phyloP scores from a whole-genome alignment of 2,888 invertebrate genomes.

The Scaptomyza reducta region DNA sequence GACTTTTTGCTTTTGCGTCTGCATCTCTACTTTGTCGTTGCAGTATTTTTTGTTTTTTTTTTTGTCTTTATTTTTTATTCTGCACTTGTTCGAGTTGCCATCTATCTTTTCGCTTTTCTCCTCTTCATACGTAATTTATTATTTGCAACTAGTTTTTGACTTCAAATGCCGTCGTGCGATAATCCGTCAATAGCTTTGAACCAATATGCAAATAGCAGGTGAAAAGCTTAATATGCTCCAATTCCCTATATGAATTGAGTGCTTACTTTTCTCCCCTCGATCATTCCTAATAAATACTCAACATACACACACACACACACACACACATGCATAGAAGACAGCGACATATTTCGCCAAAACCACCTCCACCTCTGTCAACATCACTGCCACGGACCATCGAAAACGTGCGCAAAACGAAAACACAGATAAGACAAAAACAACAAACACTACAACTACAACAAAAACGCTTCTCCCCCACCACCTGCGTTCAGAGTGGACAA shows the following conservation, averaged over 20 bases:
- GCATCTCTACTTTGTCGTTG: slow-evolving; percentile 8
- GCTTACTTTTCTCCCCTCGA: not conserved
- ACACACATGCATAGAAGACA: slow-evolving; percentile 2
- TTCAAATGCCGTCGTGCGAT: not conserved
- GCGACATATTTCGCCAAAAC: slow-evolving; percentile 54
- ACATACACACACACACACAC: slow-evolving; percentile 2
- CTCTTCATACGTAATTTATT: not conserved
- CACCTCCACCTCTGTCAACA: slow-evolving; percentile 10
- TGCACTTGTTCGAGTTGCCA: slow-evolving; percentile 63
- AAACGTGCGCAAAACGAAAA: slow-evolving; percentile 76
- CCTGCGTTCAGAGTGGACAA: slow-evolving; percentile 47
- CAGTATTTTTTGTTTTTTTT: not conserved
- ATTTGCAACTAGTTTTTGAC: not conserved
- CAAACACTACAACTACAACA: slow-evolving; percentile 19
- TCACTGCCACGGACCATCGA: slow-evolving; percentile 47
- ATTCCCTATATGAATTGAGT: slow-evolving; percentile 31
- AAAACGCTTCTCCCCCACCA: slow-evolving; percentile 14
- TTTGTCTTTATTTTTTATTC: slow-evolving; percentile 14
- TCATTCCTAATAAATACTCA: no score
- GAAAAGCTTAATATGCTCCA: slow-evolving; percentile 48
- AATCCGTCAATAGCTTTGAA: slow-evolving; percentile 39
- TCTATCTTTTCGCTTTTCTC: no score
- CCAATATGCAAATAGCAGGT: slow-evolving; percentile 40
- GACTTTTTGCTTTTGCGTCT: slow-evolving; percentile 23
- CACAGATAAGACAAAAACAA: slow-evolving; percentile 64